phyloP scores from a whole-genome alignment of 2,113 vertebrate genomes.

The Pan troglodytes region NHGRI_mPanTro3-v2.1_pri NC_072410.2:39976001-39976500 shows the following conservation, averaged over 20 bases:
- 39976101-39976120: not conserved
- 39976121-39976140: not conserved
- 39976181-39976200: not conserved
- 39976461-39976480: not conserved
- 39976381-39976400: not conserved
- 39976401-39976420: not conserved
- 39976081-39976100: not conserved
- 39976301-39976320: not conserved
- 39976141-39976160: not conserved
- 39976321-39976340: not conserved
- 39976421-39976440: no score
- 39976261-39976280: not conserved
- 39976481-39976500: not conserved
- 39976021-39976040: not conserved
- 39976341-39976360: not conserved
- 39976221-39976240: not conserved
- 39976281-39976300: not conserved
- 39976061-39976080: not conserved
- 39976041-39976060: not conserved
- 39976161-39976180: not conserved
- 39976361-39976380: not conserved
- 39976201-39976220: not conserved
- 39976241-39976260: no score
- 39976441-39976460: not conserved
- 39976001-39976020: not conserved